Evolutionary conservation across 2,113 vertebrate genomes (phyloP), one percentile per base, ranked within the genome.

Genomic region (Sebastes schlegelii): DNA sequence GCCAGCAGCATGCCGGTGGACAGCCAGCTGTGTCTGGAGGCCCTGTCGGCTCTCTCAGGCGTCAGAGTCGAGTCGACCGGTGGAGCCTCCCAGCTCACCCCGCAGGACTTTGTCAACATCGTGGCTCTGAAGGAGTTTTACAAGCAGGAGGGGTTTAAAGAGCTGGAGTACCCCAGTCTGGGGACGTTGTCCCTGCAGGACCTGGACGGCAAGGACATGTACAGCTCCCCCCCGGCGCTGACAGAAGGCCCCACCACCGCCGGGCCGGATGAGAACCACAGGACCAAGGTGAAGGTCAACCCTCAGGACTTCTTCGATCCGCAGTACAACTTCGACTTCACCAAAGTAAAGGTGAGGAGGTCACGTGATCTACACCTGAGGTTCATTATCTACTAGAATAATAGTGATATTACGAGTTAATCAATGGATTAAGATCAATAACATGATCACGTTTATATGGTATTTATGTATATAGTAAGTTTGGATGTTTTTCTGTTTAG

Each of bases 51-150:
- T 7, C 91, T 93, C 2, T 77, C 65, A 1, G 89, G 91, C 54
- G 91, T 78, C 0, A 70, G 13, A 0, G 86, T 92, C 1, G 57
- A 85, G 77, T 0, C 12, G 2, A 86, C 87, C 2, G 2, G 1
- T 4, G 84, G 60, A 0, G 2, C 26, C 7, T 84, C 88, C 0
- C 73, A 51, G 77, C 49, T 92, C 9, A 79, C 42, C 0, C 79
- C 91, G 1, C 92, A 92, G 85, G 92, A 93, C 77, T 77, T 93
- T 0, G 80, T 92, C 63, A 93, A 90, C 79, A 58, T 92, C 8
- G 91, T 92, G 64, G 78, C 80, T 26, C 90, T 92, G 1, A 89
- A 61, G 51, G 77, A 92, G 87, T 92, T 88, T 10, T 93, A 89
- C 87, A 90, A 74, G 48, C 91, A 92, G 78, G 74, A 90, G 58